Evolutionary conservation across 2,797 vertebrate species (phyloP).

Genomic region (Rhynchotus rufescens): DNA sequence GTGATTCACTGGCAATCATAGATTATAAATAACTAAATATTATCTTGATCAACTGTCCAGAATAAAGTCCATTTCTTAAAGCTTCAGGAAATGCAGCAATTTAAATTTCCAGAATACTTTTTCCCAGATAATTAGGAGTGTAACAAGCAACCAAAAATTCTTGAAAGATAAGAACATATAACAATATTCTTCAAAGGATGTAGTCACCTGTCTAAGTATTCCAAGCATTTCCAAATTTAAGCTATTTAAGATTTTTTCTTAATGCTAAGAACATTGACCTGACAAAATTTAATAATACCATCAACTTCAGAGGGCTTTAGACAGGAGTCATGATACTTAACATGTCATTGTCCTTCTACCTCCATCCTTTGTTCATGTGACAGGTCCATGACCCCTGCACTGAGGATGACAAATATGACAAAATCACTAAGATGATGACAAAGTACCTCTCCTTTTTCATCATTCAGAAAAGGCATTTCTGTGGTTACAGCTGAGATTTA

Average conservation of each 20-base stretch:
- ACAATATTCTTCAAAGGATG: neutral
- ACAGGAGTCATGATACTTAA: neutral
- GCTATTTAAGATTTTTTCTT: neutral
- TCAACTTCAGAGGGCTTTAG: neutral
- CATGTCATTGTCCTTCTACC: neutral
- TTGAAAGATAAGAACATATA: neutral
- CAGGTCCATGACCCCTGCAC: neutral
- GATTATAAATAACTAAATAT: neutral
- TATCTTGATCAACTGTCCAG: neutral
- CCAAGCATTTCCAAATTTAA: neutral
- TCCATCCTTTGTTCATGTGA: neutral
- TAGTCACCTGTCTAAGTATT: neutral
- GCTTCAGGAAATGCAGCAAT: neutral
- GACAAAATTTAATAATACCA: neutral
- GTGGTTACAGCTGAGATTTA: neutral
- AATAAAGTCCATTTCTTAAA: neutral
- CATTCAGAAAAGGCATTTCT: neutral
- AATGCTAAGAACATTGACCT: neutral
- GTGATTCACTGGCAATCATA: neutral
- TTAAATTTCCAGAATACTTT: neutral
- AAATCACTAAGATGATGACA: neutral
- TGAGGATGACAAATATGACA: too few species aligned
- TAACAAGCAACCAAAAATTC: neutral
- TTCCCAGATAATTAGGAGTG: neutral
- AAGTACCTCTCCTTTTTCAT: neutral